Base-by-base conservation (phyloP, 1,140 invertebrate genomes). In the Amphibalanus amphitrite region DNA sequence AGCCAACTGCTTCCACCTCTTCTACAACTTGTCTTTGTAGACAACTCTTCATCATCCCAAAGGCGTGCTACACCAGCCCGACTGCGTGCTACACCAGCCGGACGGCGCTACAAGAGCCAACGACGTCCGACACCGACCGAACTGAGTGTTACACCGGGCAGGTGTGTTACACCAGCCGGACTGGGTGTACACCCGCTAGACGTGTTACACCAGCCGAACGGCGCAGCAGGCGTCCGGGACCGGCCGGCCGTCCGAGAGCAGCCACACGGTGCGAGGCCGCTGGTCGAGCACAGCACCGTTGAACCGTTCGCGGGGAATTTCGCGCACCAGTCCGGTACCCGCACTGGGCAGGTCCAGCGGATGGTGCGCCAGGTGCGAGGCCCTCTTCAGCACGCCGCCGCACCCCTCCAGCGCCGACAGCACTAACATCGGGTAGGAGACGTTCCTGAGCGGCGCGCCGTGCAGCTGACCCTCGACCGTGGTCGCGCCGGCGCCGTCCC, bases 381-480 rank as follows among this genome's bases (percentile, higher is more conserved):
- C 4, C 4, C 64, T 8, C 20, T 23, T 65, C 64, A 65, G 26
- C 6, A 3, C 20, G 23, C 6, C 64, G 6, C 10, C 64, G 26
- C 64, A 65, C 10, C n/a, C 64, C 20, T 3, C 10, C 64, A 26
- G 3, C 64, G 64, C 10, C 23, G 64, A 65, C 64, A 65, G 64
- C 64, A 65, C 64, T 25, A 65, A 25, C 64, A 65, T 65, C 64
- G 64, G 64, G 64, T 65, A 65, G 64, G 23, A n/a, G 64, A 65
- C 10, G 64, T 65, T 65, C 6, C 26, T 8, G 10, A 65, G 23
- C 64, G 26, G 20, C 23, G 23, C 26, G 64, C 64, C 64, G 64
- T 65, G 64, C 20, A 65, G 4, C 26, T 65, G 64, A 23, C 64
- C 64, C 64, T 65, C 23, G 10, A 65, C 23, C 20, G 8, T 6